Percentiles rank a stretch among this genome's conserved stretches.
These are phyloP conservation scores for Nematolebias whitei DNA, from an alignment of 2,113 vertebrate genomes.

Conservation along the genomic window DNA sequence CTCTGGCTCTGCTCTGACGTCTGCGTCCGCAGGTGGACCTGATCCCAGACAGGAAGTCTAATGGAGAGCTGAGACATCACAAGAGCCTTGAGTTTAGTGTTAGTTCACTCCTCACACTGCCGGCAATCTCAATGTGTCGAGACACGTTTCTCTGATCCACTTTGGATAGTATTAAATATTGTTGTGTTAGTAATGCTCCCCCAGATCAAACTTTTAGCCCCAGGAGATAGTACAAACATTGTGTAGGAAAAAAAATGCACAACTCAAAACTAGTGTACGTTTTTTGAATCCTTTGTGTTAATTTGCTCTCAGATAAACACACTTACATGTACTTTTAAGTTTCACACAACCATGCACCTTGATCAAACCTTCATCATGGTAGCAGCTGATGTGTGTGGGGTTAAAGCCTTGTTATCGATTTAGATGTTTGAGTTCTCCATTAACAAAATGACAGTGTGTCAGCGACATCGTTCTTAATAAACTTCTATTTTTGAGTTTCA, in stretches of 20 bases:
- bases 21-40: conserved; percentile 62
- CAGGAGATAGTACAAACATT: conserved; percentile 40
- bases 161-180: conserved; percentile 20
- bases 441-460: no score
- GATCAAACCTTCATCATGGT: no score
- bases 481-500: no score
- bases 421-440: background rate
- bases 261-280: conserved; percentile 28
- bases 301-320: conserved; percentile 26
- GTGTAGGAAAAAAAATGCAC: no score
- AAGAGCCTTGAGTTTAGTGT: conserved; percentile 48
- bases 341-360: background rate
- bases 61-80: conserved; percentile 55
- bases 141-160: conserved; percentile 19
- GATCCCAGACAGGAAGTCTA: conserved; percentile 62
- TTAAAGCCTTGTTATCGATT: background rate
- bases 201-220: conserved; percentile 21
- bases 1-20: conserved; percentile 43
- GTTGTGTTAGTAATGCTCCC: conserved; percentile 16
- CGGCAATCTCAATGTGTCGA: conserved; percentile 8
- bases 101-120: conserved; percentile 31
- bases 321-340: conserved; percentile 16
- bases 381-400: background rate
- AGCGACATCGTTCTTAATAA: no score
- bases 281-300: conserved; percentile 38